phyloP scores from a whole-genome alignment of 2,797 vertebrate genomes.

The Melanotaenia parkinsoni region DNA sequence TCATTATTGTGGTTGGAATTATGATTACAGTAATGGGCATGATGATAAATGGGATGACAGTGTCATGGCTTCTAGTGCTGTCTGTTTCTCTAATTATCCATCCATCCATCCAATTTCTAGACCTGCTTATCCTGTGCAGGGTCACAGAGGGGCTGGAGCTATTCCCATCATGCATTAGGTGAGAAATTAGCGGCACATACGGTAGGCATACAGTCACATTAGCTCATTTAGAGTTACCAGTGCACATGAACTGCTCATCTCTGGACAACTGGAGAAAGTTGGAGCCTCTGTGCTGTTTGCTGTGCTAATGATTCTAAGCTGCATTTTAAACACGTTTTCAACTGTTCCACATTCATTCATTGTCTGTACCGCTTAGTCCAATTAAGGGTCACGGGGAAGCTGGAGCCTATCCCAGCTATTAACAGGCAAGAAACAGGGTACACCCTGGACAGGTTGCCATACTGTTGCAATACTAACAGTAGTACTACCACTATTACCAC shows the following conservation, averaged over 20 bases:
- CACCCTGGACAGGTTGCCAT: too few species aligned
- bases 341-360: slow-evolving; percentile 2
- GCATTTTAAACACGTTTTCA: slow-evolving; percentile 27
- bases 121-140: slow-evolving; percentile 32
- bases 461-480: too few species aligned
- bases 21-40: slow-evolving; percentile 64
- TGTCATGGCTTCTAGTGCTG: slow-evolving; percentile 47
- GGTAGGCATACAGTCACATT: slow-evolving; percentile 21
- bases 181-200: slow-evolving; percentile 22
- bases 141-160: slow-evolving; percentile 43
- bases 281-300: background rate
- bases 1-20: slow-evolving; percentile 56
- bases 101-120: slow-evolving; percentile 59
- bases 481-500: too few species aligned
- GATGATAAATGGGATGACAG: slow-evolving; percentile 62
- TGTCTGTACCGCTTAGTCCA: too few species aligned
- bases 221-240: slow-evolving; percentile 2
- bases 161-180: slow-evolving; percentile 57
- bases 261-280: slow-evolving; percentile 8
- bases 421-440: too few species aligned
- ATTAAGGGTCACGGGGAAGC: too few species aligned
- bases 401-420: too few species aligned
- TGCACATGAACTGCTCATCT: slow-evolving; percentile 9
- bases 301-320: slow-evolving; percentile 33
- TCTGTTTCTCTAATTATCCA: slow-evolving; percentile 65